A percentile compares a stretch with the other conserved stretches of the same genome.
phyloP scores from a whole-genome alignment of 2,797 vertebrate genomes.

The Acanthopagrus latus region DNA sequence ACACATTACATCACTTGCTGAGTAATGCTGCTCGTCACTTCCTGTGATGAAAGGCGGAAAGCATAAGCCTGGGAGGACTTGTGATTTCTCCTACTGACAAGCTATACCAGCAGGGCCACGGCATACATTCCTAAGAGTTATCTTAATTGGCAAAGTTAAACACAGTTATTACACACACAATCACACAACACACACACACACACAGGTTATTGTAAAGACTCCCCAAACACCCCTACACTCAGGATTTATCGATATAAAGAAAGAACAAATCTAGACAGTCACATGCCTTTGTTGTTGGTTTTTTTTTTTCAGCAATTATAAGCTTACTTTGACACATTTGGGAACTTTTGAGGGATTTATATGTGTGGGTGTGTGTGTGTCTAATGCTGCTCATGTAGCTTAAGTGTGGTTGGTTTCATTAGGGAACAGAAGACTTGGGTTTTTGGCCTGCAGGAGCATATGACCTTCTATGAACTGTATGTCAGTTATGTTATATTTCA shows the following conservation, averaged over 20 bases:
- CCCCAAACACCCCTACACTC: neutral
- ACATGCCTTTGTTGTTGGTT: neutral
- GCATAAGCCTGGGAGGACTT: neutral
- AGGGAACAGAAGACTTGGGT: slow-evolving; percentile 57
- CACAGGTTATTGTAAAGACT: neutral
- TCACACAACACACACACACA: neutral
- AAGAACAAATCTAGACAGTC: neutral
- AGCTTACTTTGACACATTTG: neutral
- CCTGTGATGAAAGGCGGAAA: slow-evolving; percentile 27
- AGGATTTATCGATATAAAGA: neutral
- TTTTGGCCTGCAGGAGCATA: slow-evolving; percentile 33
- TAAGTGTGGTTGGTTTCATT: slow-evolving; percentile 41
- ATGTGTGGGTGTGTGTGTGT: neutral
- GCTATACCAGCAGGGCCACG: neutral
- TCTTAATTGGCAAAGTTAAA: neutral
- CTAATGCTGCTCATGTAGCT: too few relatives aligned
- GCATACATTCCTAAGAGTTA: neutral
- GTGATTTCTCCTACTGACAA: neutral
- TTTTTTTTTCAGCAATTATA: neutral
- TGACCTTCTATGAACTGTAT: slow-evolving; percentile 48
- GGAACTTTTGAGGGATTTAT: slow-evolving; percentile 37
- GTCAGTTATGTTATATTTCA: slow-evolving; percentile 31
- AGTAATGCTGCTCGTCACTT: slow-evolving; percentile 31
- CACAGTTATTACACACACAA: neutral
- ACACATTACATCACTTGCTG: slow-evolving; percentile 8